Base-by-base conservation (phyloP, 2,888 invertebrate genomes). In the Thecophora atra region DNA sequence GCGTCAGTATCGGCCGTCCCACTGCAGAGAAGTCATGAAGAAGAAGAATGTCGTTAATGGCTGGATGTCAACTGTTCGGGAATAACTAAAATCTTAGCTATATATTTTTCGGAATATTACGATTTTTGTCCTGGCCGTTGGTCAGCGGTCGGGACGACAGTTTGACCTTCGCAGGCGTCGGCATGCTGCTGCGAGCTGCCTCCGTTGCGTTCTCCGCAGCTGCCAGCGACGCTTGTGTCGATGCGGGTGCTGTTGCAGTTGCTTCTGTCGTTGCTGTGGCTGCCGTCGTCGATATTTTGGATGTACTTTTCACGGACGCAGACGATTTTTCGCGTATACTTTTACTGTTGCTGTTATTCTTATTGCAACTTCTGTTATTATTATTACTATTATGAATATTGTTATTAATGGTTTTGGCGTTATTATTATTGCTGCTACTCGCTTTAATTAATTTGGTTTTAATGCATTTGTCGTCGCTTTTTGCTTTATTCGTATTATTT, bases 1-100 rank as follows among this genome's bases (percentile, higher is more conserved):
- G 90, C 56, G 95, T 95, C 70, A 65, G 64, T 70, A 78, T 77
- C 17, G 78, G 77, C 69, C 78, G 89, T 72, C 95, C 93, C 7
- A 95, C 91, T 78, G 86, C 26, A 58, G 26, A n/a, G n/a, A n/a
- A n/a, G n/a, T n/a, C n/a, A n/a, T n/a, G n/a, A n/a, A n/a, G n/a
- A n/a, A n/a, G n/a, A n/a, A n/a, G n/a, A n/a, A n/a, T n/a, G n/a
- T n/a, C n/a, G n/a, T n/a, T n/a, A n/a, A n/a, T n/a, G n/a, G n/a
- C n/a, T n/a, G n/a, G n/a, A n/a, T n/a, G n/a, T n/a, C n/a, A n/a
- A n/a, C n/a, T n/a, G n/a, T n/a, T n/a, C n/a, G n/a, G n/a, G 44
- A 42, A 4, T 47, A n/a, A n/a, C 47, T n/a, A 47, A 3, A 47
- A 47, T n/a, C 1, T 8, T 47, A 17, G 47, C 47, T 28, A 24